phyloP scores from a whole-genome alignment of 1,140 invertebrate species.

The Drosophila leontia region DNA sequence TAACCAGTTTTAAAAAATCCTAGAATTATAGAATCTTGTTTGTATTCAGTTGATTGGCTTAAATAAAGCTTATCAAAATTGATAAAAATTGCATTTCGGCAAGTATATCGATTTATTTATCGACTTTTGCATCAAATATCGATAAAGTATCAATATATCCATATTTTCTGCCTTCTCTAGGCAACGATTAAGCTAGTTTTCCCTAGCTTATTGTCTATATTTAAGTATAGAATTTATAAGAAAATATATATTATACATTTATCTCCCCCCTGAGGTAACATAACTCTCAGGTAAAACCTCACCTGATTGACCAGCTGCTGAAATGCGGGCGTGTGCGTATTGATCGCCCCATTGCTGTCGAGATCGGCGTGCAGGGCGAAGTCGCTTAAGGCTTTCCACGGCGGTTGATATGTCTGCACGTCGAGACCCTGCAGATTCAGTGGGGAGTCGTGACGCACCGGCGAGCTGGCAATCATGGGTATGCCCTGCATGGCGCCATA shows the following conservation, averaged over 20 bases:
- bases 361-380: conserved; percentile 97
- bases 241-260: neutral
- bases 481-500: conserved; percentile 97
- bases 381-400: conserved; percentile 98
- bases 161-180: neutral
- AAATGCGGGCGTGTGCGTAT: conserved; percentile 94
- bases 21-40: neutral
- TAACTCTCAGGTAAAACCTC: conserved; percentile 10
- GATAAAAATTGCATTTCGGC: neutral
- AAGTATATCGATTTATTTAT: no score
- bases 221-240: neutral
- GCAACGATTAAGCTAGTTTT: neutral
- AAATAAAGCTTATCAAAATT: neutral
- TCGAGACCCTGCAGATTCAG: conserved; percentile 94
- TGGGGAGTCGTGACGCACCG: conserved; percentile 96
- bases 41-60: conserved; percentile 7
- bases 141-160: no score
- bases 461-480: conserved; percentile 97
- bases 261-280: neutral
- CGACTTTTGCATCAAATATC: no score
- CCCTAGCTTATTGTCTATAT: no score
- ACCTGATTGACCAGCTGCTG: conserved; percentile 98
- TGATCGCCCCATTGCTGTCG: conserved; percentile 90
- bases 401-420: conserved; percentile 98
- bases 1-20: neutral